Evolutionary conservation across 2,888 invertebrate species (phyloP).

Genomic region (Drosophila anomelani): DNA sequence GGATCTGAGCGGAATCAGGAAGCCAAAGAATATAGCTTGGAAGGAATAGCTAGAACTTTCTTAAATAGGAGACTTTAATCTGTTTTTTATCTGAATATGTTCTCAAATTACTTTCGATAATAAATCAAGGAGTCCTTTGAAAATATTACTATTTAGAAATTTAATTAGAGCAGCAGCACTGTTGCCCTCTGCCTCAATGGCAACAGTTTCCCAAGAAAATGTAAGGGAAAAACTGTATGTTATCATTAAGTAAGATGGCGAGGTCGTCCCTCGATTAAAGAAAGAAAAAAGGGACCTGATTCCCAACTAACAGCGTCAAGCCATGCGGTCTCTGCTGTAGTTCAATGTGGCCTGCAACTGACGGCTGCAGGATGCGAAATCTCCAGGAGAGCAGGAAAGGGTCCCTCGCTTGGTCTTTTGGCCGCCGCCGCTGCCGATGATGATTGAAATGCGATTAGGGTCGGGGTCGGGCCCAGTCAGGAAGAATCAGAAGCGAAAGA

Average conservation of each 20-base stretch:
- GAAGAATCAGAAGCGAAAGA: conserved; percentile 65
- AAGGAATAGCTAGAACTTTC: no score
- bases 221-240: conserved; percentile 63
- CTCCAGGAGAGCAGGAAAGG: background rate
- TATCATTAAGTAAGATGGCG: conserved; percentile 62
- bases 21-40: background rate
- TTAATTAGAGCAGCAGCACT: background rate
- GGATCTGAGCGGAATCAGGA: background rate
- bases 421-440: conserved; percentile 68
- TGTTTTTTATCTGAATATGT: background rate
- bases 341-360: conserved; percentile 57
- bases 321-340: conserved; percentile 29
- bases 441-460: conserved; percentile 79
- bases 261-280: conserved; percentile 28
- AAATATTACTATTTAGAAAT: background rate
- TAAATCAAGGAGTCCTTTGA: background rate
- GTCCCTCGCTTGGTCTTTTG: conserved; percentile 58
- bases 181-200: background rate
- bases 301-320: conserved; percentile 44
- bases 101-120: background rate
- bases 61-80: background rate
- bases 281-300: conserved; percentile 41
- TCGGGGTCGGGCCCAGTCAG: conserved; percentile 50
- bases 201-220: conserved; percentile 8
- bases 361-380: conserved; percentile 42